Percentiles rank a stretch among this genome's conserved stretches.
Evolutionary conservation across 1,140 invertebrate species (phyloP).

Genomic region (Drosophila novamexicana): DNA sequence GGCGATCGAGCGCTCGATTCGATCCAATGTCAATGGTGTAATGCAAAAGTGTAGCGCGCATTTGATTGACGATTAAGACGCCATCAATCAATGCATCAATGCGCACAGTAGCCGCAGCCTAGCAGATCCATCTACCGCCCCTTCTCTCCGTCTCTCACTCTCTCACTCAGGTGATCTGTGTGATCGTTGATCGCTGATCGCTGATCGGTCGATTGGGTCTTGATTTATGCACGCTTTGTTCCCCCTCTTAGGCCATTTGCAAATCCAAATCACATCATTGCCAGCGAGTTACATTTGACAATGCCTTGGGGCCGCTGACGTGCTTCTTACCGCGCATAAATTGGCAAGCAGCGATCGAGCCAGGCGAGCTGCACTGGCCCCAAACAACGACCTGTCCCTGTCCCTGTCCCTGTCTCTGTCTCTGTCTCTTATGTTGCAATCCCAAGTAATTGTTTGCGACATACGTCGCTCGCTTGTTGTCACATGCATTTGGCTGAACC

Average conservation of each 20-base stretch:
- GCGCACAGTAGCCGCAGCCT: conserved; percentile 53
- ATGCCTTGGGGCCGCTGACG: conserved; percentile 68
- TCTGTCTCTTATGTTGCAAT: conserved; percentile 67
- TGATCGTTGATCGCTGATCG: conserved; percentile 51
- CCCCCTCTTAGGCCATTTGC: conserved; percentile 68
- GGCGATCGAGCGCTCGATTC: conserved; percentile 21
- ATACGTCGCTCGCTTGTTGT: conserved; percentile 82
- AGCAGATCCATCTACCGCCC: conserved; percentile 2
- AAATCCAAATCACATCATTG: conserved; percentile 82
- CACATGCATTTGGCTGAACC: conserved; percentile 58
- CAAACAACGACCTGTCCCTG: conserved; percentile 29
- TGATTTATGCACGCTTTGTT: conserved; percentile 80
- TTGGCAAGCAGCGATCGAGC: conserved; percentile 57
- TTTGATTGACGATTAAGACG: conserved; percentile 83
- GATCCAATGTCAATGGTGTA: conserved; percentile 48
- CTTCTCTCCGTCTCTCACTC: conserved; percentile 8
- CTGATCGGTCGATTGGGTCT: conserved; percentile 53
- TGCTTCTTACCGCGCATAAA: conserved; percentile 69
- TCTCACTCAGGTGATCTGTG: conserved; percentile 38
- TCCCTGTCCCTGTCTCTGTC: conserved; percentile 16
- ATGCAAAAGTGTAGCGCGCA: conserved; percentile 78
- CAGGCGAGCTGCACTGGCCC: conserved; percentile 18
- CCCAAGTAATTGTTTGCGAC: conserved; percentile 83
- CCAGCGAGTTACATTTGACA: conserved; percentile 76
- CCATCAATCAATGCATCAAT: conserved; percentile 81